Evolutionary conservation across 2,797 vertebrate species (phyloP).

Genomic region (Hylomyscus alleni): DNA sequence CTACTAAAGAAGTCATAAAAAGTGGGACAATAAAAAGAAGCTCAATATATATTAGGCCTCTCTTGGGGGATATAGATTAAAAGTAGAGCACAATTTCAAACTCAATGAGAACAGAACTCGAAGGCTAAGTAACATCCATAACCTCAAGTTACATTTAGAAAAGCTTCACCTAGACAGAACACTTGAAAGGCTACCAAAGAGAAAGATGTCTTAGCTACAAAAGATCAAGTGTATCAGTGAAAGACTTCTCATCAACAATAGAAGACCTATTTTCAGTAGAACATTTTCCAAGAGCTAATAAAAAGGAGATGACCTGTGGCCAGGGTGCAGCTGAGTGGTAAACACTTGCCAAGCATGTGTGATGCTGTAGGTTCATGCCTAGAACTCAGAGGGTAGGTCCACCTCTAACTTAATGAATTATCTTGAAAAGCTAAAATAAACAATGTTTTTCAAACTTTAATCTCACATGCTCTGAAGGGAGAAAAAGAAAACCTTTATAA

Average conservation of each 20-base stretch:
- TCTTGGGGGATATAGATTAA: background rate
- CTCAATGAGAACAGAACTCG: background rate
- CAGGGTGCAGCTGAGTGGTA: background rate
- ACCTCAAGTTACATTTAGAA: background rate
- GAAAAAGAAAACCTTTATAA: slow-evolving; percentile 35
- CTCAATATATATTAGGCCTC: background rate
- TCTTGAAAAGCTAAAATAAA: background rate
- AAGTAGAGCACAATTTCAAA: background rate
- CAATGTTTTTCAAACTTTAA: background rate
- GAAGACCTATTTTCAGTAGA: background rate
- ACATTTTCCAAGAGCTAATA: background rate
- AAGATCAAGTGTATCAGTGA: background rate
- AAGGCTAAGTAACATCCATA: background rate
- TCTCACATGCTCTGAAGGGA: background rate
- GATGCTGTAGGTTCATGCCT: background rate
- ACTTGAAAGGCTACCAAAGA: background rate
- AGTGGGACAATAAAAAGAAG: background rate
- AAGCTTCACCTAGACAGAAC: background rate
- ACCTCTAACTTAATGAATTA: background rate
- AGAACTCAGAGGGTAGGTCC: background rate
- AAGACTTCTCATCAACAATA: background rate
- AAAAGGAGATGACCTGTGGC: background rate
- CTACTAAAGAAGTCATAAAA: background rate
- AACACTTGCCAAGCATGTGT: background rate
- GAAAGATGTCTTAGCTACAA: slow-evolving; percentile 6